Percentiles rank a stretch among this genome's conserved stretches.
phyloP scores from a whole-genome alignment of 23 tunicate genomes.

The Ascidia mentula region DNA sequence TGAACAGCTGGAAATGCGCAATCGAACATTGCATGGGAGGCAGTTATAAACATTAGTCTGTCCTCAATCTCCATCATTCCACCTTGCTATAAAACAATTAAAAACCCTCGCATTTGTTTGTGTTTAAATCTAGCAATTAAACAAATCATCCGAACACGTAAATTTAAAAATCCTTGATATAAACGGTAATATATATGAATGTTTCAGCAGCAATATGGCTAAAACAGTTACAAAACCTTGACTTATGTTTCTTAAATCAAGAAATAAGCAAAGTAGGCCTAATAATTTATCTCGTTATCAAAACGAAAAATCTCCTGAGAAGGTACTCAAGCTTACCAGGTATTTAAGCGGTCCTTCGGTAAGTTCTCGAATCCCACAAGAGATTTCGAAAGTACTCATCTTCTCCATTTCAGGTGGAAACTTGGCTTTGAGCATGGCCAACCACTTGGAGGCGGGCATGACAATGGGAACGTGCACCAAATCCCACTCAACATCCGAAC shows the following conservation, averaged over 20 bases:
- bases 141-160: too few relatives aligned
- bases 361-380: conserved; percentile 72
- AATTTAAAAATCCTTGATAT: too few relatives aligned
- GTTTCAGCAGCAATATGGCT: too few relatives aligned
- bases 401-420: conserved; percentile 74
- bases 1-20: conserved; percentile 80
- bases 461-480: conserved; percentile 83
- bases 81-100: conserved; percentile 50
- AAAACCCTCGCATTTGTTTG: too few relatives aligned
- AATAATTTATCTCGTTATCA: too few relatives aligned
- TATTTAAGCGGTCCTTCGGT: conserved; percentile 74
- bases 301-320: too few relatives aligned
- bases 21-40: conserved; percentile 54
- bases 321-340: conserved; percentile 54
- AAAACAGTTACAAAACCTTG: too few relatives aligned
- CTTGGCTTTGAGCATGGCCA: conserved; percentile 74
- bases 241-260: too few relatives aligned
- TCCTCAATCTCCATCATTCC: conserved; percentile 75
- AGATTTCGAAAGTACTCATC: conserved; percentile 62
- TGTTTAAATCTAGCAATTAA: too few relatives aligned
- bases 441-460: conserved; percentile 67
- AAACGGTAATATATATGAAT: too few relatives aligned
- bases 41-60: conserved; percentile 76
- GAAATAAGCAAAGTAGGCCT: too few relatives aligned
- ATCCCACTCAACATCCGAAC: conserved; percentile 83